A percentile compares a stretch with the other conserved stretches of the same genome.
These are phyloP conservation scores for Parthenolecanium corni DNA, from an alignment of 2,888 invertebrate species.

Conservation along the genomic window DNA sequence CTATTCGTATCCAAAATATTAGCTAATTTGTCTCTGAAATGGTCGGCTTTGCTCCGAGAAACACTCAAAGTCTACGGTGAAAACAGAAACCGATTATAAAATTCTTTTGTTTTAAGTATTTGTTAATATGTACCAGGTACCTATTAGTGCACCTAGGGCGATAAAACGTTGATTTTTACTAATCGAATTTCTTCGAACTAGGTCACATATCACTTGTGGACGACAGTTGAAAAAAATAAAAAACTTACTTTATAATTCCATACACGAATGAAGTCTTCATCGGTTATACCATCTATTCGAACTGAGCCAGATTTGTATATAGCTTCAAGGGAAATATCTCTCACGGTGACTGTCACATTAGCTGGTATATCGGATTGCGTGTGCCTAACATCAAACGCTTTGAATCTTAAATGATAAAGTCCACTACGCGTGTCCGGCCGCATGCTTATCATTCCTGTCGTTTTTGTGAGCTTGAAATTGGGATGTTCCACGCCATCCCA, in stretches of 20 bases:
- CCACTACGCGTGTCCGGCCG: constrained; percentile 83
- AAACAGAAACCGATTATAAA: constrained; percentile 12
- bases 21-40: constrained; percentile 76
- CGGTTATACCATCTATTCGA: constrained; percentile 81
- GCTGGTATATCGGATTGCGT: constrained; percentile 90
- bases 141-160: not conserved
- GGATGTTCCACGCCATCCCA: constrained; percentile 82
- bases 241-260: constrained; percentile 66
- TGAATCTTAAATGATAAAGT: constrained; percentile 57
- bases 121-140: not conserved
- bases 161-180: not conserved
- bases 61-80: constrained; percentile 54
- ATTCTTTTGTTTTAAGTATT: not conserved
- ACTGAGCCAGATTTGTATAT: constrained; percentile 92
- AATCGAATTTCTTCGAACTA: not conserved
- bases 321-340: constrained; percentile 90
- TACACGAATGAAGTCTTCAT: constrained; percentile 89
- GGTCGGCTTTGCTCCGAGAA: constrained; percentile 76
- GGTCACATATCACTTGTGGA: not conserved
- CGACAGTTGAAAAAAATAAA: not conserved
- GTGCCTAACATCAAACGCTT: constrained; percentile 86
- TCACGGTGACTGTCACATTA: constrained; percentile 89
- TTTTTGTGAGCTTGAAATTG: constrained; percentile 75
- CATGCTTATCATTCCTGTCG: constrained; percentile 93
- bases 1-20: constrained; percentile 72